These are phyloP conservation scores for Buceros bicornis DNA, from an alignment of 2,797 vertebrate genomes.

Conservation along the genomic window DNA sequence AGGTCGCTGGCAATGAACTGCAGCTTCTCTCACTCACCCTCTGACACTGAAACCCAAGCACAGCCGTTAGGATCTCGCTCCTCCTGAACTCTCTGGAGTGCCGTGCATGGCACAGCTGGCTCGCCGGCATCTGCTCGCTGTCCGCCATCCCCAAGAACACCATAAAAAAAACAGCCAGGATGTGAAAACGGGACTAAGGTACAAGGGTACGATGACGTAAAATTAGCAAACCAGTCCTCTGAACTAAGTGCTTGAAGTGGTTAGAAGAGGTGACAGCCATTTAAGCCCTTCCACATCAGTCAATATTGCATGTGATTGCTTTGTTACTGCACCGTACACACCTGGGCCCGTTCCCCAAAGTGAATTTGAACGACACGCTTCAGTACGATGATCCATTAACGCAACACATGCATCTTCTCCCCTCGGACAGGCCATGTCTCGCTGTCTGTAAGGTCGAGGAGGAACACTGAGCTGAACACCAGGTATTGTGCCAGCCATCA, in stretches of 20 bases:
- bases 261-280: background rate
- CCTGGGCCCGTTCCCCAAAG: background rate
- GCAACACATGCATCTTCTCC: too few species aligned
- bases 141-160: background rate
- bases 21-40: background rate
- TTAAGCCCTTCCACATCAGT: background rate
- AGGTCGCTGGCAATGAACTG: background rate
- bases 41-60: background rate
- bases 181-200: background rate
- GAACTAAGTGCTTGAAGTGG: background rate
- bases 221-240: background rate
- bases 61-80: background rate
- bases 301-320: background rate
- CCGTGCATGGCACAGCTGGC: accelerated
- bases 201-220: background rate
- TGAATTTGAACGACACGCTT: background rate
- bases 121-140: too few species aligned
- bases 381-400: background rate
- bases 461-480: background rate
- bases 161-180: background rate
- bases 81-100: background rate
- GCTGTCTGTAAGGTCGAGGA: background rate
- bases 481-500: background rate
- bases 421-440: background rate
- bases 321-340: background rate